phyloP scores from a whole-genome alignment of 2,888 invertebrate genomes.

The Oxyscelio sp. region DNA sequence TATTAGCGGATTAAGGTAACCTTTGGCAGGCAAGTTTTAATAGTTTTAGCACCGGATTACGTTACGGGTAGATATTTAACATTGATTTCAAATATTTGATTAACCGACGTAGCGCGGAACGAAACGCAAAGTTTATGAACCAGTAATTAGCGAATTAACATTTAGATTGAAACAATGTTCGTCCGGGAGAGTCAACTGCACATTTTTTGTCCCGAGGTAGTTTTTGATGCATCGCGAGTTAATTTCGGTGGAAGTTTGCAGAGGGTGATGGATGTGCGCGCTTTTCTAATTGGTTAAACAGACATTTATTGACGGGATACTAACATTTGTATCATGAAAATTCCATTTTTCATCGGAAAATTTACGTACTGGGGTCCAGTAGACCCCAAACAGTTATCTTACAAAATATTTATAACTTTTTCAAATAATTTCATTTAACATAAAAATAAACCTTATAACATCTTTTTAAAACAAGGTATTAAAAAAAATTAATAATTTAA shows the following conservation, averaged over 20 bases:
- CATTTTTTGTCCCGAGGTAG: background rate
- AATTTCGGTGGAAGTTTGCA: background rate
- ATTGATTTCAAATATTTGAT: constrained; percentile 63
- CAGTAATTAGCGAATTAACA: constrained; percentile 49
- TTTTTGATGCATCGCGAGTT: background rate
- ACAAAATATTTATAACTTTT: too few species aligned
- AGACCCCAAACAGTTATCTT: too few species aligned
- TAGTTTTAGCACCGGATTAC: constrained; percentile 58
- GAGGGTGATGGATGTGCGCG: background rate
- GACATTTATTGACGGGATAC: too few species aligned
- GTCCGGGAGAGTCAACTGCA: background rate
- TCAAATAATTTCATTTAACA: too few species aligned
- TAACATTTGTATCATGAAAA: too few species aligned
- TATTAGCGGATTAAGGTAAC: constrained; percentile 70
- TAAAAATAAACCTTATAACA: too few species aligned
- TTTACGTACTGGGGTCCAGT: too few species aligned
- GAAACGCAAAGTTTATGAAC: constrained; percentile 19
- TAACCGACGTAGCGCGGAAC: constrained; percentile 26
- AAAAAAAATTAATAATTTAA: too few species aligned
- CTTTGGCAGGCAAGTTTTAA: constrained; percentile 64
- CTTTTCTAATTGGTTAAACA: too few species aligned
- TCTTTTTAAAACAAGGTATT: too few species aligned
- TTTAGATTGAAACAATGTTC: constrained; percentile 15
- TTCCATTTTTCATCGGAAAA: too few species aligned
- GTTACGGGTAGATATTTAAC: constrained; percentile 55